Conservation (phyloP, 2,888 invertebrate genomes). For the Electrophaes corylata region DNA sequence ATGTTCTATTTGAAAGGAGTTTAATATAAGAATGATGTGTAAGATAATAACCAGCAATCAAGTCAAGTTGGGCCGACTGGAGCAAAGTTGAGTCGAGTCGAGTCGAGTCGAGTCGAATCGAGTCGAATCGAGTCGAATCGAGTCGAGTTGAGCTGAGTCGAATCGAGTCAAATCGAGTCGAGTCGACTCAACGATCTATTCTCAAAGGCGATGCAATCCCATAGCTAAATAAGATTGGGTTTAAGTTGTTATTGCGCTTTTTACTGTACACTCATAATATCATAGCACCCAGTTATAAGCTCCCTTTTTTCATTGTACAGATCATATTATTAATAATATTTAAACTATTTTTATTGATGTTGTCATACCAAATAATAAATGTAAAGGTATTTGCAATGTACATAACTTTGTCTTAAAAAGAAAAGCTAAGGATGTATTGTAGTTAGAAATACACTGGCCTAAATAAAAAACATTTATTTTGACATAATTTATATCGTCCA, state of each 20-base stretch:
- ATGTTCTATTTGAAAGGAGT: no score
- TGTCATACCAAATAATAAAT: conserved; percentile 50
- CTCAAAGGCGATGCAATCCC: no score
- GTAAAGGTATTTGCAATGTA: conserved; percentile 52
- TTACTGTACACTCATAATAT: background rate
- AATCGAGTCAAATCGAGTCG: no score
- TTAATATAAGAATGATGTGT: no score
- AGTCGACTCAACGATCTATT: no score
- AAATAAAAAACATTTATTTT: conserved; percentile 10
- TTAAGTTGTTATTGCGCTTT: background rate
- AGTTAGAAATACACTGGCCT: conserved; percentile 51
- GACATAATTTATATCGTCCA: conserved; percentile 6
- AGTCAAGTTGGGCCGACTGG: no score
- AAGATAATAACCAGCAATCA: no score
- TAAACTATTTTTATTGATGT: conserved; percentile 64
- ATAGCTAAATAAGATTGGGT: background rate
- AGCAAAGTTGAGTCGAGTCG: no score
- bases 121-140: no score
- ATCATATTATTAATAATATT: conserved; percentile 51
- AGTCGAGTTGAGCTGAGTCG: no score
- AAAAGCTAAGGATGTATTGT: conserved; percentile 54
- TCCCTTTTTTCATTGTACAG: conserved; percentile 53
- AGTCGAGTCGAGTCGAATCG: no score
- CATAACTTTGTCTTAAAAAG: conserved; percentile 52
- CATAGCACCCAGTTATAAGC: background rate